Base-by-base conservation (phyloP, 2,113 vertebrate species). In the Murina feae region DNA sequence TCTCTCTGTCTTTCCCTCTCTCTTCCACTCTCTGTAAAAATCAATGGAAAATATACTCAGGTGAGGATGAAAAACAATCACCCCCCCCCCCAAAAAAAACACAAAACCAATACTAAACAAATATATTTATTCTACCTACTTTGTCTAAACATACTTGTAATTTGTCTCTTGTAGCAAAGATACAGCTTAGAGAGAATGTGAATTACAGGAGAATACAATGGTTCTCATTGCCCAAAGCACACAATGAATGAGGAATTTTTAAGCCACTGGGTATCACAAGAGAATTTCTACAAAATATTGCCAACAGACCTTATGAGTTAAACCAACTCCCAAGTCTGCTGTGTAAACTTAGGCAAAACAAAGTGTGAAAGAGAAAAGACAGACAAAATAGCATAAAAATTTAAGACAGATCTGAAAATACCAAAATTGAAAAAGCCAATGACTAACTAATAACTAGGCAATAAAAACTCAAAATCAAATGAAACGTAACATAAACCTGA, bases 361-460 rank as follows among this genome's bases (percentile, higher is more conserved):
- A 88, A 80, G 28, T 49, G 17, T 80, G n/a, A 89, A 92, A 86
- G 13, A 86, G 23, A 78, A 81, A 66, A 96, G 60, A 83, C 49
- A 85, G 35, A 95, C 9, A 85, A 68, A 91, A 14, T 17, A 82
- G 47, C 1, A 3, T 44, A 84, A 81, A 21, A 80, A 76, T 71
- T 92, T 91, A 91, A 88, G 25, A 58, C 23, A 91, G 66, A 95
- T 81, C 25, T 66, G 23, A 90, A 91, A 94, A 79, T 66, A 10
- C 12, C 32, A 91, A 91, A 42, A 66, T 1, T 66, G 28, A 65
- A 69, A 94, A 51, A 58, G 16, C 5, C 85, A 89, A 80, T 10
- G 2, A 58, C 13, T 84, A 74, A 89, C 8, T 65, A 89, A 75
- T 65, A 89, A 75, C 12, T 17, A 90, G 16, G 37, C 12, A 91